These are phyloP conservation scores for Alcedo quadribrachys DNA, from an alignment of 2,797 vertebrate species.

Conservation along the genomic window DNA sequence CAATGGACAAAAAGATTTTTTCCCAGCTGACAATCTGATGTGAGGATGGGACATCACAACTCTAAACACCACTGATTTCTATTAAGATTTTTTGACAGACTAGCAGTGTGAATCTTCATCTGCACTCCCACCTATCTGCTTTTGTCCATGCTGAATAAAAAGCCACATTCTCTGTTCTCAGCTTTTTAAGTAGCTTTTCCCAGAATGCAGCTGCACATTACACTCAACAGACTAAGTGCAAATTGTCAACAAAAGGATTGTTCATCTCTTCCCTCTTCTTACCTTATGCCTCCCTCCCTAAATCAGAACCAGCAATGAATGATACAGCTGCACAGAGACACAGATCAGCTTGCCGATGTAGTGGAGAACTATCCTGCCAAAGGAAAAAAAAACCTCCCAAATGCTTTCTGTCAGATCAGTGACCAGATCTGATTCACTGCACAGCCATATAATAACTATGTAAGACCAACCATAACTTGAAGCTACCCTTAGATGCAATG, in stretches of 20 bases:
- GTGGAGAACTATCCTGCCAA: not conserved
- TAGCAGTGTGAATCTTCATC: not conserved
- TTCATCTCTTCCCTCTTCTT: not conserved
- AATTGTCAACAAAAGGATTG: not conserved
- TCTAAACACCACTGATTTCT: not conserved
- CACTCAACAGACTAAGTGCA: not conserved
- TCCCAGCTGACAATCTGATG: slow-evolving; percentile 23
- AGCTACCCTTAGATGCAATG: not conserved
- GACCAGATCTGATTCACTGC: not conserved
- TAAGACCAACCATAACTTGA: slow-evolving; percentile 1
- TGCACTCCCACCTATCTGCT: not conserved
- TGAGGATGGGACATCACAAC: slow-evolving; percentile 13
- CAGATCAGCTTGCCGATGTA: not conserved
- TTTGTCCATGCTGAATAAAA: not conserved
- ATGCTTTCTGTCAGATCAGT: not conserved
- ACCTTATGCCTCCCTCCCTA: not conserved
- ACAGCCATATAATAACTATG: not conserved
- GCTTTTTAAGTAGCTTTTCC: not conserved
- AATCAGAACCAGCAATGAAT: not conserved
- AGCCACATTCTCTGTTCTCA: not conserved
- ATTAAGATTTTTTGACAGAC: not conserved
- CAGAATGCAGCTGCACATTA: not conserved
- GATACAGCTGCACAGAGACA: not conserved
- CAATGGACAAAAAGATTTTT: slow-evolving; percentile 31
- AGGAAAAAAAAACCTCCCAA: not conserved